Base-by-base conservation (phyloP, 2,797 vertebrate genomes). In the Lutjanus argentimaculatus region DNA sequence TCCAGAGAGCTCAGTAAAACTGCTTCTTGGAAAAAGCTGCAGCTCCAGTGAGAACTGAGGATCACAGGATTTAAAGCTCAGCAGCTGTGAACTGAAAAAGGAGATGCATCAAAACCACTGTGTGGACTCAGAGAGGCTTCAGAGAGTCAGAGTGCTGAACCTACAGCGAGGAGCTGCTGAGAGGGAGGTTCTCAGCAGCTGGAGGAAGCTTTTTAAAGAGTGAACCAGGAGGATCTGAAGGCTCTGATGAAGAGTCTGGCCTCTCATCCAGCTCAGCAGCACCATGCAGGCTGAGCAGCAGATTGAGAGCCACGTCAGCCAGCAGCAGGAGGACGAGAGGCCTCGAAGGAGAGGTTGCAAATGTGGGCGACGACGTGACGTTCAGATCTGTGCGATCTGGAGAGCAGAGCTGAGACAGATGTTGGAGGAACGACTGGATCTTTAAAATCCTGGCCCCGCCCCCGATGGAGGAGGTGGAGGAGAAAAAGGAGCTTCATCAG, bases 351-450 rank as follows among this genome's bases (percentile, higher is more conserved):
- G 16, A 55, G 3, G 64, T 16, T 25, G 25, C 6, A 64, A 16
- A 46, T 8, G 12, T 45, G 14, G 22, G 22, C n/a, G 56, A 53
- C 36, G n/a, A 19, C 19, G 7, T 16, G 52, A 51, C 42, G 45
- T 51, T 53, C n/a, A 22, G 5, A 22, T 17, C 30, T 51, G 25
- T 49, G 43, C 6, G 16, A 67, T 67, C 5, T 6, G 45, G 22
- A 51, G 13, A 59, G 16, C 43, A 46, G 36, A 61, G 57, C 53
- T 53, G 55, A 59, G 62, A 19, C 69, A 43, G 45, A 78, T 70
- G 75, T 15, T 57, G 52, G 36, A 70, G 42, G 53, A 69, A 63
- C 45, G 12, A 13, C 45, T 3, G 22, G 48, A 1, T 14, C 10
- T 68, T 62, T 12, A 36, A 25, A 16, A 15, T 2, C 19, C 10